Base-by-base conservation (phyloP, 2,797 vertebrate genomes). In the Benthosema pterotum region DNA sequence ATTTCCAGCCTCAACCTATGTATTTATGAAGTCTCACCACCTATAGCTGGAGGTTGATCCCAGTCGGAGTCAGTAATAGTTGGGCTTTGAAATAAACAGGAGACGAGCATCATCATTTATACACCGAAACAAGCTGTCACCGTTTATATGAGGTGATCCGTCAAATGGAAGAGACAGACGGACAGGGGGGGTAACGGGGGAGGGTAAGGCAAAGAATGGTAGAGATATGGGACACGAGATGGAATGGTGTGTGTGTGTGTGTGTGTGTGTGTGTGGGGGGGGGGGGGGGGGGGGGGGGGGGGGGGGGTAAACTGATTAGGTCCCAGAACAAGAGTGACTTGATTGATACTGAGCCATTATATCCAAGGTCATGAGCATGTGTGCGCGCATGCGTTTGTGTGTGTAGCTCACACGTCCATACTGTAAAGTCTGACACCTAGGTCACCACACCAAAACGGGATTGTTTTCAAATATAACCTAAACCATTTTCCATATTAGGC, bases 81-180 rank as follows among this genome's bases (percentile, higher is more conserved):
- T 32, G 5, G 57, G 19, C 22, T 57, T 18, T 28, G 75, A 71
- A 50, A 61, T 42, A 16, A 78, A 64, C 42, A 46, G 70, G 66
- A 71, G 59, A 17, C 7, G 71, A 51, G 60, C 53, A 14, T 79
- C 72, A 45, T 82, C n/a, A n/a, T n/a, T 66, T 60, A 63, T 76
- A 74, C 77, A 13, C 18, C 63, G 79, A 67, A 81, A 81, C 68
- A 61, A 70, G 72, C 68, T 80, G 76, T 81, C 83, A 79, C 70
- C 1, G 60, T 71, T 72, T 66, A 60, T 60, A 68, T 55, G 67
- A 73, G 73, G 78, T 69, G 73, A 85, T 86, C 63, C 69, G 63
- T 87, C 32, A 61, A 42, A 16, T 4, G 47, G 5, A 17, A 38
- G 13, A 18, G 50, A 19, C 16, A 19, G 11, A 5, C 13, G 11